Conservation (phyloP, 2,888 invertebrate genomes). For the Spilarctia lutea region DNA sequence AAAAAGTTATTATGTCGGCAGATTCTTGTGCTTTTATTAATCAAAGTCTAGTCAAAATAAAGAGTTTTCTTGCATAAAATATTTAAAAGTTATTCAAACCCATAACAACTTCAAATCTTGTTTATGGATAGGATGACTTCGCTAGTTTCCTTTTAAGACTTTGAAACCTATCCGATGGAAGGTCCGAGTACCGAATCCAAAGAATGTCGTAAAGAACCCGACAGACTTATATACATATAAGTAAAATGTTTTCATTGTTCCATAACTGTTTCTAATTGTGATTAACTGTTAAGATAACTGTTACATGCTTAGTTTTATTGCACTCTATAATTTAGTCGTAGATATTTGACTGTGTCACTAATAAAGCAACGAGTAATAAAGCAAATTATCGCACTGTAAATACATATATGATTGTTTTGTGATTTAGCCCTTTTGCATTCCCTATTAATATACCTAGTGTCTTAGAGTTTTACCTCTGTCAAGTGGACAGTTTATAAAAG, state of each 20-base stretch:
- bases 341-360: background rate
- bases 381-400: constrained; percentile 1
- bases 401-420: background rate
- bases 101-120: background rate
- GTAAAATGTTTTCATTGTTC: background rate
- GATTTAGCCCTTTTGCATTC: background rate
- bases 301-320: constrained; percentile 2
- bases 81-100: background rate
- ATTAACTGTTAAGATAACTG: background rate
- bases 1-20: background rate
- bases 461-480: background rate
- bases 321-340: background rate
- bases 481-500: background rate
- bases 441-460: background rate
- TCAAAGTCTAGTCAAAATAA: constrained; percentile 1
- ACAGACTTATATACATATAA: background rate
- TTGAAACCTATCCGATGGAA: background rate
- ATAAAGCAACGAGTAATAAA: background rate
- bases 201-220: background rate
- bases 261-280: background rate
- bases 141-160: background rate
- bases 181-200: background rate
- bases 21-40: background rate
- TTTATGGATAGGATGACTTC: background rate
- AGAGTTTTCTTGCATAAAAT: background rate